Percentiles rank a stretch among this genome's conserved stretches.
Conservation (phyloP, 2,888 invertebrate species). For the Tineola bisselliella region DNA sequence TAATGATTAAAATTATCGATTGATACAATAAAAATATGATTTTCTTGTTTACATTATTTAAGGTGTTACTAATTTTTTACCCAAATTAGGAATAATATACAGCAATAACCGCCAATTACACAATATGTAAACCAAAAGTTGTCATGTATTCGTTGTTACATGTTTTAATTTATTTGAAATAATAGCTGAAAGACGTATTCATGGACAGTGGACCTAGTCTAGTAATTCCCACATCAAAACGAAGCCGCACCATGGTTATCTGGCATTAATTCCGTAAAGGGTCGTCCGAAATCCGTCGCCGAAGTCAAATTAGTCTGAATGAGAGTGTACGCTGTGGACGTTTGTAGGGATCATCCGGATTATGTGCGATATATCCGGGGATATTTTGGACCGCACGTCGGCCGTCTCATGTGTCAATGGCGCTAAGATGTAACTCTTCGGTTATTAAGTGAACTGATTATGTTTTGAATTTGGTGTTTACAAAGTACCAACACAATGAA, state of each 20-base stretch:
- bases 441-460: not conserved
- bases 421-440: not conserved
- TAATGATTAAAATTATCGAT: too few relatives aligned
- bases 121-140: too few relatives aligned
- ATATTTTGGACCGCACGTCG: not conserved
- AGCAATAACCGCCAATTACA: too few relatives aligned
- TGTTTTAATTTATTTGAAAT: too few relatives aligned
- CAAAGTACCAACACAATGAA: too few relatives aligned
- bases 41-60: too few relatives aligned
- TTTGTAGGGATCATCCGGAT: conserved; percentile 13
- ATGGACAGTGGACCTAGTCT: not conserved
- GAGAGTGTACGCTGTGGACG: conserved; percentile 1
- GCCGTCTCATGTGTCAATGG: not conserved
- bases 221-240: conserved; percentile 14
- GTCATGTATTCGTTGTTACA: too few relatives aligned
- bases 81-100: too few relatives aligned
- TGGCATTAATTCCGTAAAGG: conserved; percentile 36
- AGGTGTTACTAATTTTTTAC: too few relatives aligned
- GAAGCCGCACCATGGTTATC: conserved; percentile 23
- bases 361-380: conserved; percentile 9
- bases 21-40: too few relatives aligned
- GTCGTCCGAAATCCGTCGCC: conserved; percentile 35
- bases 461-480: not conserved
- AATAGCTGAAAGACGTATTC: too few relatives aligned
- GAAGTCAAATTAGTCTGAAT: conserved; percentile 34